Evolutionary conservation across 1,140 invertebrate species (phyloP).

Genomic region (Heliconius nattereri): DNA sequence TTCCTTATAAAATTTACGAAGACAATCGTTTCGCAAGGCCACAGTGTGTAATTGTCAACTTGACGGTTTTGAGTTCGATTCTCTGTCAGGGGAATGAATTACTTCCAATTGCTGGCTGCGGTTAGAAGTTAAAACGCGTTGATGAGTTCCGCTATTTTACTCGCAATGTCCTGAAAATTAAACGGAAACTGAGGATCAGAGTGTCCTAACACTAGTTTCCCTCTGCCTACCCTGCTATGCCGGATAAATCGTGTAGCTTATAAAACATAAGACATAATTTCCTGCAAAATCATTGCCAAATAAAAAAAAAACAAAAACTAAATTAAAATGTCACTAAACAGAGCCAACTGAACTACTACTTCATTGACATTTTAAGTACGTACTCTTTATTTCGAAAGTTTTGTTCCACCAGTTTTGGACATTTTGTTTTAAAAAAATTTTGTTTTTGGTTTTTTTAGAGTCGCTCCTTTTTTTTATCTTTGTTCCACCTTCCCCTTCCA

Average conservation of each 20-base stretch:
- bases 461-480: neutral
- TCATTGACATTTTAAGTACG: constrained; percentile 41
- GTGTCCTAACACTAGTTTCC: too few relatives aligned
- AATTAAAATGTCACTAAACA: constrained; percentile 10
- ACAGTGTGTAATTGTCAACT: too few relatives aligned
- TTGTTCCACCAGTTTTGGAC: neutral
- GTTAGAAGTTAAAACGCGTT: too few relatives aligned
- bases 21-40: too few relatives aligned
- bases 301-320: neutral
- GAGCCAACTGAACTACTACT: constrained; percentile 18
- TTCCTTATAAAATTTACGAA: too few relatives aligned
- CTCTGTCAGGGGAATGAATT: too few relatives aligned
- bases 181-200: too few relatives aligned
- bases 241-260: neutral
- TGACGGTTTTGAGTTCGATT: too few relatives aligned
- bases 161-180: neutral
- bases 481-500: neutral
- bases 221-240: too few relatives aligned
- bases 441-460: neutral
- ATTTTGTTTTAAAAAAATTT: neutral
- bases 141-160: too few relatives aligned
- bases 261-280: neutral
- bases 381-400: constrained; percentile 29
- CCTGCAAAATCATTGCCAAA: neutral
- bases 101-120: too few relatives aligned